These are phyloP conservation scores for Callocephalon fimbriatum DNA, from an alignment of 2,113 vertebrate genomes.

Conservation along the genomic window DNA sequence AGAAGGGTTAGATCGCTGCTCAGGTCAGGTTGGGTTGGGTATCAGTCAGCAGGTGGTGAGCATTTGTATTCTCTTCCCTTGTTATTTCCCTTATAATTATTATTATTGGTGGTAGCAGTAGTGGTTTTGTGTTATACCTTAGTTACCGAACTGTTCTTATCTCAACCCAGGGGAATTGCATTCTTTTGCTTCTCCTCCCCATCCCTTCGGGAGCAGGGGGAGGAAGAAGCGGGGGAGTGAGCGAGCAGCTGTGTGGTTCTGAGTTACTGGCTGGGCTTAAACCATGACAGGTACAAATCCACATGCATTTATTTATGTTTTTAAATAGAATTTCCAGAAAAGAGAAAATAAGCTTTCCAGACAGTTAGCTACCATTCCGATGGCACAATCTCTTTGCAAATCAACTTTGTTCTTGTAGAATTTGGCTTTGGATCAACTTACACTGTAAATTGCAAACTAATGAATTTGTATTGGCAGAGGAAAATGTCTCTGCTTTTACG, in stretches of 20 bases:
- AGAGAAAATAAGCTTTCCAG: not conserved
- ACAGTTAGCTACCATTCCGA: not conserved
- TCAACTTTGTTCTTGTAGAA: slow-evolving; percentile 31
- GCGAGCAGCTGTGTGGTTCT: not conserved
- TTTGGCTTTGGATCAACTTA: slow-evolving; percentile 43
- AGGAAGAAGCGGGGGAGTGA: not conserved
- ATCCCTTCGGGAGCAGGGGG: not conserved
- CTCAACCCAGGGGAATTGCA: not conserved
- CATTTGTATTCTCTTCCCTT: no score
- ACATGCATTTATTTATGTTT: not conserved
- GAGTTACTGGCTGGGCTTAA: not conserved
- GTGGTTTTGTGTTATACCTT: not conserved
- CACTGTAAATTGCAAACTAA: slow-evolving; percentile 65
- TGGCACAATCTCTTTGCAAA: slow-evolving; percentile 41
- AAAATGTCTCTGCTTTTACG: slow-evolving; percentile 48
- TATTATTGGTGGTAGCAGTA: no score
- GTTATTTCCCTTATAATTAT: no score
- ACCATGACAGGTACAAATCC: not conserved
- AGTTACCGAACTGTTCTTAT: not conserved
- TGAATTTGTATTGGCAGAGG: slow-evolving; percentile 64
- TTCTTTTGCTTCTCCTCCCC: not conserved
- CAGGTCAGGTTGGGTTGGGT: no score
- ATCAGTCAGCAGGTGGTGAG: no score
- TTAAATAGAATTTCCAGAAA: not conserved
- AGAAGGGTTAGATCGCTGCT: no score